Evolutionary conservation across 2,888 invertebrate genomes (phyloP), one percentile per base, ranked within the genome.

Genomic region (Drosophila prostipennis): DNA sequence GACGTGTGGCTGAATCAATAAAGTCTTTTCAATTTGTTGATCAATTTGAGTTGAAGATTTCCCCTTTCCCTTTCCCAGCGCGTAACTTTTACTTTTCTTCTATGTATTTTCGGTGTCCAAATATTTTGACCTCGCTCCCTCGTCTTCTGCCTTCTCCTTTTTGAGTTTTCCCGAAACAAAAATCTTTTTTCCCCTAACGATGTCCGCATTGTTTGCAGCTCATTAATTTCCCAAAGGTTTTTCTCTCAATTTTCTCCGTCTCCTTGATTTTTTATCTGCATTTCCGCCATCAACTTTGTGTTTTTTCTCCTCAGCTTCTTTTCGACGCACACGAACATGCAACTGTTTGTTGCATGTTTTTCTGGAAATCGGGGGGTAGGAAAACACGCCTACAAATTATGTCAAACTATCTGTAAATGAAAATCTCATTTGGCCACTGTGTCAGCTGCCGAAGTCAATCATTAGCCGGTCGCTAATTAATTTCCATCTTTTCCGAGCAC

Each of bases 191-290:
- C 54, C 26, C 40, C 46, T 74, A 86, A 86, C 87, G 86, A 83
- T 83, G 82, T 83, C 82, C 82, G 82, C 82, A 83, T 83, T 83
- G 82, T 74, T 86, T 86, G 74, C 70, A 86, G 88, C 82, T 83
- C 88, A 83, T 83, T 83, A 83, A 88, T 88, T 83, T 83, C 46
- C 63, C 78, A 76, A 83, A 83, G 84, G 86, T 74, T 85, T 61
- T 63, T 48, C 67, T 65, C 67, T 39, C 37, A 37, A 23, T 45
- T 32, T 64, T 36, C 16, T 36, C 29, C 26, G 26, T 23, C 48
- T 70, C 42, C 67, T 67, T 64, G 43, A 23, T 57, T 56, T 48
- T 51, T 87, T 82, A 83, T 83, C 82, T 88, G 88, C 82, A 88
- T 83, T 83, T 83, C 88, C 82, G 87, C 76, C 76, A 86, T 83